Evolutionary conservation across 2,888 invertebrate species (phyloP).

Genomic region (Apodemia mormo): DNA sequence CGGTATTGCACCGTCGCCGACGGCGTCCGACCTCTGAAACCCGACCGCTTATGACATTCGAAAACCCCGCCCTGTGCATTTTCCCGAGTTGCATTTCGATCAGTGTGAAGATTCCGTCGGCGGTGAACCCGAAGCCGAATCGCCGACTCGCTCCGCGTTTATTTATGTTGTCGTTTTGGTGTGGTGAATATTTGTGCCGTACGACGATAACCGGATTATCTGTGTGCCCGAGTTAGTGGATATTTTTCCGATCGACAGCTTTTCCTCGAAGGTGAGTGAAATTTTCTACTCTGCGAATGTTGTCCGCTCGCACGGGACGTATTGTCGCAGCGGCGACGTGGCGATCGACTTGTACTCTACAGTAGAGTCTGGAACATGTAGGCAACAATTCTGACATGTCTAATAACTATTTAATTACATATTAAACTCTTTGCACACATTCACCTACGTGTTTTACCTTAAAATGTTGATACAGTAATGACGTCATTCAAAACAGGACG

Average conservation of each 20-base stretch:
- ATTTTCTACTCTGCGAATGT: constrained; percentile 53
- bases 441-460: constrained; percentile 15
- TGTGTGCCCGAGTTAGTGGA: constrained; percentile 76
- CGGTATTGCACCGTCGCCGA: constrained; percentile 52
- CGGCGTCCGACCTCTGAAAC: constrained; percentile 74
- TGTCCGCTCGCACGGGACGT: constrained; percentile 49
- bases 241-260: constrained; percentile 70
- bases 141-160: constrained; percentile 69
- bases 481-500: constrained; percentile 49
- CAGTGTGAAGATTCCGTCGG: constrained; percentile 67
- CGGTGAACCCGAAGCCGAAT: constrained; percentile 56
- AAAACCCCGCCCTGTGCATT: constrained; percentile 80
- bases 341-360: constrained; percentile 53
- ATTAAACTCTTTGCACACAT: constrained; percentile 12
- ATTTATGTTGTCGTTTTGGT: constrained; percentile 81
- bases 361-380: constrained; percentile 57
- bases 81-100: constrained; percentile 70
- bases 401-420: constrained; percentile 31
- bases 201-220: constrained; percentile 80
- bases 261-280: constrained; percentile 69
- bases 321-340: constrained; percentile 68
- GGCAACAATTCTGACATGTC: constrained; percentile 42
- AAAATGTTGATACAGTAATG: constrained; percentile 38
- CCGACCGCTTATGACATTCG: constrained; percentile 77
- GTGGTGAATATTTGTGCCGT: constrained; percentile 80